Evolutionary conservation across 2,888 invertebrate genomes (phyloP), one percentile per base, ranked within the genome.

Genomic region (Chromoteleia sp.): DNA sequence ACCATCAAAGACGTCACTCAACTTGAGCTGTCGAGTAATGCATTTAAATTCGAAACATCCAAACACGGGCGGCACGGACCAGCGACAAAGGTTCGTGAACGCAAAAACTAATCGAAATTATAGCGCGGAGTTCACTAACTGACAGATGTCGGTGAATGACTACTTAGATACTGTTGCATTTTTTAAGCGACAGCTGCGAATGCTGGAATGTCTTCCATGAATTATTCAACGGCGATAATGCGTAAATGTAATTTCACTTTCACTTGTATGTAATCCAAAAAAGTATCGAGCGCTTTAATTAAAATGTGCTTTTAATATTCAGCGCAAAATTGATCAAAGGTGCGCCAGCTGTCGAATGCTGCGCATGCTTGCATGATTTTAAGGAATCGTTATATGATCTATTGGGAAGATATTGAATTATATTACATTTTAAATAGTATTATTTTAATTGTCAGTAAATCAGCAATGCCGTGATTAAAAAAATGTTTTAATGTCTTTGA

Each of bases 21-120:
- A 21, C 90, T 96, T 59, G 92, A 93, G 67, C 91, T 96, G 33
- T 93, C 93, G 15, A 92, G 93, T 68, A 93, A 94, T 54, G 93
- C 95, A 0, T 96, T 96, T 89, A 93, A 93, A 84, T 93, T 95
- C 83, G 94, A 94, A 85, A 93, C 94, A 81, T 93, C 92, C 73
- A 92, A 90, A 68, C 91, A 93, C 52, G 94, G 94, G n/a, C 93
- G 94, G 78, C 95, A 95, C 87, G 95, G 95, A 84, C 94, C 95
- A 83, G 94, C 92, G 86, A 88, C 92, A 77, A 90, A 91, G 91
- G 91, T 92, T 36, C 61, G 82, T 76, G 25, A 6, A 14, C 14
- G 10, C 4, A 54, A 54, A 10, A 25, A 8, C 12, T 5, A 7
- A 25, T 12, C 29, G n/a, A 7, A 43, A 21, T 21, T 45, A 2